Percentiles rank a stretch among this genome's conserved stretches.
phyloP scores from a whole-genome alignment of 1,140 invertebrate genomes.

The Pseudobourletiella spinata region DNA sequence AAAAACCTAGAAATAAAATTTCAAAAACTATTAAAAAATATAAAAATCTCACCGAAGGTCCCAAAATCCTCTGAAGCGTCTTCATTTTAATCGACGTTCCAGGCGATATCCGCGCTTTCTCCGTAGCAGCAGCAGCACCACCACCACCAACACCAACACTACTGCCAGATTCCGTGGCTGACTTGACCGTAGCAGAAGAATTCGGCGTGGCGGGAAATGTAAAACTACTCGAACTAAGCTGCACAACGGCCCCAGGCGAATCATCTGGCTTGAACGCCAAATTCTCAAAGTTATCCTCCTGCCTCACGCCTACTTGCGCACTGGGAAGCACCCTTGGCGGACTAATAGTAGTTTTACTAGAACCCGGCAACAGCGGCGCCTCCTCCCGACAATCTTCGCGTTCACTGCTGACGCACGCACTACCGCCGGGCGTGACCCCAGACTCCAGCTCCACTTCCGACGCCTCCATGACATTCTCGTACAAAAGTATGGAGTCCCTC shows the following conservation, averaged over 20 bases:
- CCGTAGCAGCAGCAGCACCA: neutral
- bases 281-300: neutral
- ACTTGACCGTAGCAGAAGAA: neutral
- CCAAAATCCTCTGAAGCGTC: slow-evolving; percentile 32
- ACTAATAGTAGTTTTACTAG: neutral
- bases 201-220: neutral
- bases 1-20: neutral
- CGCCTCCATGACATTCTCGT: neutral
- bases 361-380: neutral
- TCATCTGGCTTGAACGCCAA: neutral
- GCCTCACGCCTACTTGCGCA: neutral
- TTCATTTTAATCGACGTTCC: slow-evolving; percentile 25
- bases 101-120: neutral
- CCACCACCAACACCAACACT: neutral
- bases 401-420: neutral
- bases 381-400: neutral
- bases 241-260: too few relatives aligned
- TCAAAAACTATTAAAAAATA: neutral
- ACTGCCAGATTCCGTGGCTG: neutral
- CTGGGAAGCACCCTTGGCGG: neutral
- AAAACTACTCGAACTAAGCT: too few relatives aligned
- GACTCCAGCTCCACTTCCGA: too few relatives aligned
- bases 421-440: neutral
- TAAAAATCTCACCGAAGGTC: slow-evolving; percentile 27
- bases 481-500: neutral